Conservation (phyloP, 2,888 invertebrate species). For the Aphidius colemani region DNA sequence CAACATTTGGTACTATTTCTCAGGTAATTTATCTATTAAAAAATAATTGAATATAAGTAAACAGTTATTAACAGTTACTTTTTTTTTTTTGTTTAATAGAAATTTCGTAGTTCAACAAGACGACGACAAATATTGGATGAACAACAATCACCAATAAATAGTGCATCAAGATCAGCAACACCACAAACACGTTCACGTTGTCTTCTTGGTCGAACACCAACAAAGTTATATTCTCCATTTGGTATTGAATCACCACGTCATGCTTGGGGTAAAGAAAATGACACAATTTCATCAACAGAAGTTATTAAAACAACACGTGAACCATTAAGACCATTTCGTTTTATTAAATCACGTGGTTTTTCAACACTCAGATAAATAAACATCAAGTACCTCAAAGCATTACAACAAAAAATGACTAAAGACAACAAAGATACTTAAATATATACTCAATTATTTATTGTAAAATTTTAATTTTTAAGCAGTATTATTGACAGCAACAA, state of each 20-base stretch:
- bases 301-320: slow-evolving; percentile 40
- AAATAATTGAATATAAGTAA: background rate
- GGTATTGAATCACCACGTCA: slow-evolving; percentile 73
- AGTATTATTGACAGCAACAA: background rate
- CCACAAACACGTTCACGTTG: slow-evolving; percentile 61
- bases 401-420: no score
- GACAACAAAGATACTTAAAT: no score
- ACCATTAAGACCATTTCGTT: slow-evolving; percentile 47
- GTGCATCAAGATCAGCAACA: slow-evolving; percentile 55
- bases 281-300: slow-evolving; percentile 43
- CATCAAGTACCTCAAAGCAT: no score
- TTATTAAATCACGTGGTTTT: slow-evolving; percentile 49
- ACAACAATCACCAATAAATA: slow-evolving; percentile 59
- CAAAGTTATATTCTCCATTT: slow-evolving; percentile 77
- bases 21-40: slow-evolving; percentile 62
- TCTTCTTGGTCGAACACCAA: slow-evolving; percentile 70
- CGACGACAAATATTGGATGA: slow-evolving; percentile 64
- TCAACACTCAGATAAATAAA: slow-evolving; percentile 48
- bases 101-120: slow-evolving; percentile 64
- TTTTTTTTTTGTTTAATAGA: slow-evolving; percentile 52
- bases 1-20: slow-evolving; percentile 70
- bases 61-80: slow-evolving; percentile 6
- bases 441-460: no score
- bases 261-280: slow-evolving; percentile 63
- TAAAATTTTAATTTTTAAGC: no score